Evolutionary conservation across 2,888 invertebrate species (phyloP).

Genomic region (Mesochorus sp.): DNA sequence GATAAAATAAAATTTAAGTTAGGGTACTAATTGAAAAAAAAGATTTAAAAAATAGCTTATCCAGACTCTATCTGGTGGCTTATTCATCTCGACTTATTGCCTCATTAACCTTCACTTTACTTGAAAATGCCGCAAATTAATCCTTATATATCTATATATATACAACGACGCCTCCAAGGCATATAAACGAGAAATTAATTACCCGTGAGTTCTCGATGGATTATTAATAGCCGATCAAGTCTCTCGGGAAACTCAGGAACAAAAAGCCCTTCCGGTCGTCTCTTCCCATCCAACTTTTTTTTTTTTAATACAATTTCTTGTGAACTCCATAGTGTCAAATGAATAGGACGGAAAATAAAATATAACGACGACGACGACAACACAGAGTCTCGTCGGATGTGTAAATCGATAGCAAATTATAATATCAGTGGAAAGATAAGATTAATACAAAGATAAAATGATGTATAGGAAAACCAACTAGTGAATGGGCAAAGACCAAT

Average conservation of each 20-base stretch:
- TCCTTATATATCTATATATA: too few relatives aligned
- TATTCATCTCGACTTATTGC: constrained; percentile 39
- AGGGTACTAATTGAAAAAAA: too few relatives aligned
- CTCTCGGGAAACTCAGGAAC: neutral
- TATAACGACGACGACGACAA: too few relatives aligned
- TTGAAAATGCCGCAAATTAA: constrained; percentile 32
- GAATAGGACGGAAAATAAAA: neutral
- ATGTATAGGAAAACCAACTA: too few relatives aligned
- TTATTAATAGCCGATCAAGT: constrained; percentile 55
- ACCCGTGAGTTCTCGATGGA: constrained; percentile 16
- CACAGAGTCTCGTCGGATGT: too few relatives aligned
- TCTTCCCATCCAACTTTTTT: neutral
- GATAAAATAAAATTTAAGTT: too few relatives aligned
- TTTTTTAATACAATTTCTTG: neutral
- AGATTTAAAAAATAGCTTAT: neutral
- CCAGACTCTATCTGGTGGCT: constrained; percentile 17
- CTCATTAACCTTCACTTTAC: constrained; percentile 58
- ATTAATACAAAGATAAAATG: too few relatives aligned
- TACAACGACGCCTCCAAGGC: constrained; percentile 10
- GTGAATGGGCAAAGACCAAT: too few relatives aligned
- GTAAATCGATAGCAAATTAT: neutral
- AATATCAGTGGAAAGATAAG: neutral
- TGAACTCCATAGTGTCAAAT: neutral
- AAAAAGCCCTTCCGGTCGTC: neutral
- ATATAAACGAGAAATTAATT: constrained; percentile 57